Evolutionary conservation across 92 coral and sea anemone species (phyloP).

Genomic region (Palythoa grandis): DNA sequence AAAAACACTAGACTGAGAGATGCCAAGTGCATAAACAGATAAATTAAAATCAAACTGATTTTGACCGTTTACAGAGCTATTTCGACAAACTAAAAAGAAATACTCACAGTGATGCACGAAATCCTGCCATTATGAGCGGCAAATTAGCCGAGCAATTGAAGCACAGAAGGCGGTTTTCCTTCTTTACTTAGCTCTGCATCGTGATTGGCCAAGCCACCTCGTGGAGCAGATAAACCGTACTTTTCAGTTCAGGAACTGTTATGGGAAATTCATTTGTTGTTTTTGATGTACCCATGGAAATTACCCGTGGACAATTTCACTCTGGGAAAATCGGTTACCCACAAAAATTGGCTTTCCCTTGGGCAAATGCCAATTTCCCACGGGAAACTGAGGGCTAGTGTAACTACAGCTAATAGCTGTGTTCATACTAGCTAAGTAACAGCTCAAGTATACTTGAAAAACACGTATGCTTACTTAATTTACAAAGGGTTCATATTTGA

Average conservation of each 20-base stretch:
- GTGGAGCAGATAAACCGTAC: slow-evolving; percentile 45
- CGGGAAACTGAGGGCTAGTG: slow-evolving; percentile 61
- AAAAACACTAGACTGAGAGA: slow-evolving; percentile 16
- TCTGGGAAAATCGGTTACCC: slow-evolving; percentile 52
- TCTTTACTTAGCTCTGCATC: slow-evolving; percentile 38
- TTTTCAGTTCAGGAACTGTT: slow-evolving; percentile 63
- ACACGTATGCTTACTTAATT: no score
- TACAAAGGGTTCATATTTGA: no score
- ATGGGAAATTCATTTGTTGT: slow-evolving; percentile 52
- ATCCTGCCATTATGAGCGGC: slow-evolving; percentile 19
- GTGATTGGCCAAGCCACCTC: slow-evolving; percentile 54
- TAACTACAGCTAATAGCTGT: no score
- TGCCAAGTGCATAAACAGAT: slow-evolving; percentile 22
- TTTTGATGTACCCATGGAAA: no score
- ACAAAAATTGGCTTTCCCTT: slow-evolving; percentile 45
- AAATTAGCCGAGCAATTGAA: slow-evolving; percentile 44
- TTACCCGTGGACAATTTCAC: no score
- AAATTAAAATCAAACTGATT: slow-evolving; percentile 18
- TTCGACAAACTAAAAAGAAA: slow-evolving; percentile 32
- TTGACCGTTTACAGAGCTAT: slow-evolving; percentile 12
- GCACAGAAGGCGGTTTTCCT: slow-evolving; percentile 48
- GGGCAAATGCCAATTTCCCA: slow-evolving; percentile 58
- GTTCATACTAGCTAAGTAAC: no score
- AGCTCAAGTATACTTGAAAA: no score
- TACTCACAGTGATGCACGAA: slow-evolving; percentile 29